Evolutionary conservation across 2,888 invertebrate genomes (phyloP).

Genomic region (Asteroscopus sphinx): DNA sequence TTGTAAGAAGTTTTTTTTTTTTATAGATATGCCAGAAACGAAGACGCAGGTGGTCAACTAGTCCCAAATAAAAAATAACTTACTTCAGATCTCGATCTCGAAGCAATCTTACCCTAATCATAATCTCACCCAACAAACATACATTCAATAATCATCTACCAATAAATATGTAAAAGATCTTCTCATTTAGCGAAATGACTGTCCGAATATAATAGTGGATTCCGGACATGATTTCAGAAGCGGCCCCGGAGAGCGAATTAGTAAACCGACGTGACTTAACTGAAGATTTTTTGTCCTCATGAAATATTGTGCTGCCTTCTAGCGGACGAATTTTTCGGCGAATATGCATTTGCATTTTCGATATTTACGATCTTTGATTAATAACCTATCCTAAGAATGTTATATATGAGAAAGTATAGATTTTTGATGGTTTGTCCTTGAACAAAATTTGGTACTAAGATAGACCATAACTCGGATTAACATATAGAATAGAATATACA

Average conservation of each 20-base stretch:
- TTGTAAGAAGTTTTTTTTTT: too few relatives aligned
- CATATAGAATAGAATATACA: too few relatives aligned
- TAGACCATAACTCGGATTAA: too few relatives aligned
- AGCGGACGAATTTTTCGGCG: constrained; percentile 21
- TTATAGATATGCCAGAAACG: too few relatives aligned
- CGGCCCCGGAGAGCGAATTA: constrained; percentile 83
- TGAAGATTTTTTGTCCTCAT: constrained; percentile 81
- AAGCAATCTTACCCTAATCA: not conserved
- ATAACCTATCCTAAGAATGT: too few relatives aligned
- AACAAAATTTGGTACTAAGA: too few relatives aligned
- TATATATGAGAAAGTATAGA: too few relatives aligned
- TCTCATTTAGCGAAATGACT: constrained; percentile 70
- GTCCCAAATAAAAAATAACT: not conserved
- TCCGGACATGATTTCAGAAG: constrained; percentile 79
- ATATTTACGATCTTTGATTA: too few relatives aligned
- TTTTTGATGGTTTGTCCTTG: too few relatives aligned
- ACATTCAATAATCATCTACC: constrained; percentile 53
- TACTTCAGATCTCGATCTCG: not conserved
- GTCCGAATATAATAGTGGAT: constrained; percentile 81
- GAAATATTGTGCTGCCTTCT: constrained; percentile 70
- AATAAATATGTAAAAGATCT: constrained; percentile 67
- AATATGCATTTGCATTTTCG: constrained; percentile 15
- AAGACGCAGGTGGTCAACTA: too few relatives aligned
- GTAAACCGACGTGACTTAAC: constrained; percentile 83
- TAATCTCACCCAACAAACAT: constrained; percentile 17